Base-by-base conservation (phyloP, 2,113 vertebrate genomes). In the Austrofundulus limnaeus region DNA sequence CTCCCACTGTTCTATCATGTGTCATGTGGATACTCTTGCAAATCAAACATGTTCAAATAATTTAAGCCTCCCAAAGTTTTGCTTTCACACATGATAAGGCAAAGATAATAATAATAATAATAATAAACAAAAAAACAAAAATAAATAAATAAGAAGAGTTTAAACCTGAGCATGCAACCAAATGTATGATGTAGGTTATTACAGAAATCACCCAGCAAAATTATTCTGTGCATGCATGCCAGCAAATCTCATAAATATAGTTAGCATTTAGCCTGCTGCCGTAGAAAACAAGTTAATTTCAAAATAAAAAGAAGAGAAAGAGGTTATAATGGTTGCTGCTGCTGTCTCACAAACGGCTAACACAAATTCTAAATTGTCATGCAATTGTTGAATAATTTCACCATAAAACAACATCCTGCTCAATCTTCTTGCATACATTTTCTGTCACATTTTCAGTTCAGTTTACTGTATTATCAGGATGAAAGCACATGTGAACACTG, bases 241-340 rank as follows among this genome's bases (percentile, higher is more conserved):
- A 63, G 56, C 38, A 74, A 80, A 74, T 64, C 57, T 13, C 21
- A 64, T 52, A 53, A 7, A 48, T 48, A 58, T 55, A 23, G 48
- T 66, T 47, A 47, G 31, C 47, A 45, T 50, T 21, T 69, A 53
- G 23, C 54, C 51, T 74, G 69, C 43, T 45, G 24, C 55, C 1
- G 23, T 49, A 8, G 9, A 28, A 28, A 28, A 7, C 7, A n/a
- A n/a, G n/a, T n/a, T n/a, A n/a, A n/a, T n/a, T n/a, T n/a, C n/a
- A n/a, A n/a, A n/a, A 28, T 7, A 28, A 28, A 28, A 28, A 28
- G 3, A 28, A 28, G 7, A 4, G 25, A 24, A 16, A 56, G 50
- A 45, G 61, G 55, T n/a, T 57, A 25, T 37, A 5, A n/a, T n/a
- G n/a, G 28, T 28, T 28, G 7, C 28, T 28, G 28, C 7, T 28